Base-by-base conservation (phyloP, 1,140 invertebrate species). In the Ips nitidus region DNA sequence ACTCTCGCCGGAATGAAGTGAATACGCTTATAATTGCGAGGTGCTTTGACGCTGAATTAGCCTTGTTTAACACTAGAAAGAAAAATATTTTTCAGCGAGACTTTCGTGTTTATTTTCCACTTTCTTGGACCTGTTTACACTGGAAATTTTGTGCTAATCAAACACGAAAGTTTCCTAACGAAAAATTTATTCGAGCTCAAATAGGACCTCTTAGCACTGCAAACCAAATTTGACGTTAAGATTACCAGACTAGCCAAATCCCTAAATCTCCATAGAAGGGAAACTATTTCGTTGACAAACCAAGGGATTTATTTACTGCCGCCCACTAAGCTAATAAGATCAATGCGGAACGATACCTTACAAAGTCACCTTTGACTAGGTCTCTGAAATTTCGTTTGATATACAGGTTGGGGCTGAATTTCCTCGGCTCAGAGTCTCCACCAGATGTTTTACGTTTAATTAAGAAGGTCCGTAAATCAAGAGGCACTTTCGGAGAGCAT, bases 391-490 rank as follows among this genome's bases (percentile, higher is more conserved):
- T 22, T 22, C 22, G 22, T 22, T 22, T 22, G 22, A 22, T 22
- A 22, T 22, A 22, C 22, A 22, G 22, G 22, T 22, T 22, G 22
- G 22, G 22, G 22, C 22, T 22, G 22, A 22, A 22, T 22, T 22
- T 22, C 22, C 22, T 22, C 22, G 3, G 22, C 45, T 50, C 41
- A 61, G 43, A n/a, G n/a, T 1, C 58, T 5, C 41, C 52, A 45
- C 61, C 72, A 73, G 69, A 67, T 73, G 72, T 71, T 73, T 64
- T 70, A 70, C 69, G 60, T 71, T 75, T 73, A 75, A 75, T 75
- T 75, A 75, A 75, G 74, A 66, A 60, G 56, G 53, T 22, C 66
- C 74, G 70, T 75, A 75, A 75, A 75, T 75, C 74, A 75, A 71
- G 57, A 52, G 52, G 53, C 65, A 74, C 64, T 72, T 56, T 67